phyloP scores from a whole-genome alignment of 2,888 invertebrate species.

The Protonemura montana region DNA sequence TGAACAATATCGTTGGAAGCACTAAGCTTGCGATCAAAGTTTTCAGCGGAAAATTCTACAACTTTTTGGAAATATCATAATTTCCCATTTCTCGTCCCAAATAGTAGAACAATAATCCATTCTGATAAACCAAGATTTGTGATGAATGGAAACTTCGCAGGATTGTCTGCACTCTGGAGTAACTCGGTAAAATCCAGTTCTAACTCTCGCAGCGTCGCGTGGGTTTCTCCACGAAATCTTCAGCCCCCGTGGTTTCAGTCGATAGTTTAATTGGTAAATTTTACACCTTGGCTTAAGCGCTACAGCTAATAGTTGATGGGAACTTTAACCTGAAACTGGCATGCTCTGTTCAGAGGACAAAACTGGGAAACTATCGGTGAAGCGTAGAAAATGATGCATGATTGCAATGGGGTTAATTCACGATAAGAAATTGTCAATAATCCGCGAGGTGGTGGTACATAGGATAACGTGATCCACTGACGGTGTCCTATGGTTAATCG shows the following conservation, averaged over 20 bases:
- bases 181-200: neutral
- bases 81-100: neutral
- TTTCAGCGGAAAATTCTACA: neutral
- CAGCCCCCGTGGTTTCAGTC: neutral
- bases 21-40: neutral
- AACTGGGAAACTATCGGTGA: too few species aligned
- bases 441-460: too few species aligned
- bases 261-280: neutral
- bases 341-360: too few species aligned
- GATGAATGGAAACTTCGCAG: slow-evolving; percentile 34
- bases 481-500: neutral
- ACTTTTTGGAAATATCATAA: too few species aligned
- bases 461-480: neutral
- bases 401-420: too few species aligned
- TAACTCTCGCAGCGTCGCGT: neutral
- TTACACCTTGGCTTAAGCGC: neutral
- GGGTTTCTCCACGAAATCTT: neutral
- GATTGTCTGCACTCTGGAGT: neutral
- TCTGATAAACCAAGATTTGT: slow-evolving; percentile 20
- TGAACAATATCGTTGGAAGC: too few species aligned
- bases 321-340: too few species aligned
- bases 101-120: slow-evolving; percentile 23
- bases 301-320: too few species aligned
- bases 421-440: too few species aligned
- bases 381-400: too few species aligned